phyloP scores from a whole-genome alignment of 2,797 vertebrate genomes.

The Rhadinocentrus ornatus region DNA sequence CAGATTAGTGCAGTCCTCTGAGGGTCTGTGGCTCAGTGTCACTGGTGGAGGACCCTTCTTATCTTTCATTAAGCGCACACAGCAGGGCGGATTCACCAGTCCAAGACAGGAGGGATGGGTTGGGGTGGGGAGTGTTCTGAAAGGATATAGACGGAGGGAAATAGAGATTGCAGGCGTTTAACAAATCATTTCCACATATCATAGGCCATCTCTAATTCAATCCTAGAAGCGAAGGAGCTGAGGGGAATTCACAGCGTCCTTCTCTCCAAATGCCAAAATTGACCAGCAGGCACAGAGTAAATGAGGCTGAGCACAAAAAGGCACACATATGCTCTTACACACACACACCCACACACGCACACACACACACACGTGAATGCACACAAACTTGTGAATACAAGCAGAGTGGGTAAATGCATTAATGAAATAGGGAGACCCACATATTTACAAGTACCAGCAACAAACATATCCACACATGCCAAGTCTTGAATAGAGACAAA shows the following conservation, averaged over 20 bases:
- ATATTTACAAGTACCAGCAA: slow-evolving; percentile 39
- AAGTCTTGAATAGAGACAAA: slow-evolving; percentile 62
- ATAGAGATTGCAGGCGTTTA: slow-evolving; percentile 95
- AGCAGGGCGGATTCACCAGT: slow-evolving; percentile 87
- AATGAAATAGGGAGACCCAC: slow-evolving; percentile 14
- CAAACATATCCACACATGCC: slow-evolving; percentile 61
- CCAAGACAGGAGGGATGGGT: slow-evolving; percentile 32
- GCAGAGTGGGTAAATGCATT: slow-evolving; percentile 47
- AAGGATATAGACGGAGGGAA: slow-evolving; percentile 40
- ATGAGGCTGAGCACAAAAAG: slow-evolving; percentile 75
- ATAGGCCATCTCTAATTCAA: slow-evolving; percentile 94
- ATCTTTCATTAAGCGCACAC: slow-evolving; percentile 99
- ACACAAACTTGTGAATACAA: slow-evolving; percentile 39
- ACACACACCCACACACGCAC: neutral
- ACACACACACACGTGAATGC: slow-evolving; percentile 9
- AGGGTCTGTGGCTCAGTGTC: slow-evolving; percentile 90
- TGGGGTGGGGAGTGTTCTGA: slow-evolving; percentile 6
- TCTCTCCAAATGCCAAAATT: slow-evolving; percentile 77
- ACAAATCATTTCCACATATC: slow-evolving; percentile 99
- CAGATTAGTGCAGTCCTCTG: slow-evolving; percentile 93
- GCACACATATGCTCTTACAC: slow-evolving; percentile 22
- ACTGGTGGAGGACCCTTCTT: slow-evolving; percentile 99
- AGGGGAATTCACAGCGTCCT: slow-evolving; percentile 87
- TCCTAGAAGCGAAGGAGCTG: slow-evolving; percentile 90
- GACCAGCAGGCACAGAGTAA: slow-evolving; percentile 78